phyloP scores from a whole-genome alignment of 2,888 invertebrate genomes.

The Glomeris marginata region DNA sequence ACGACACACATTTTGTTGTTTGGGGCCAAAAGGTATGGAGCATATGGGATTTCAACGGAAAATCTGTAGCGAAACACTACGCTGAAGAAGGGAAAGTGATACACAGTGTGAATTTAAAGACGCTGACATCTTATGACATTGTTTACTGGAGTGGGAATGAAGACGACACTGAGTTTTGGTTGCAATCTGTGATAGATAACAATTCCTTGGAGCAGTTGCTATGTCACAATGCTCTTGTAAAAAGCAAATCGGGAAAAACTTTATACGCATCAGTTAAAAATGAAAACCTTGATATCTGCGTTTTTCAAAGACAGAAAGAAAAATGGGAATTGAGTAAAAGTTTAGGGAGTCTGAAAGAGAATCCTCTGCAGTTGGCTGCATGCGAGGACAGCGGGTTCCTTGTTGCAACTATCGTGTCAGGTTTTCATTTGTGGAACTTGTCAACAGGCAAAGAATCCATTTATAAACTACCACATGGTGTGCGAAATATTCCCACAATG shows the following conservation, averaged over 20 bases:
- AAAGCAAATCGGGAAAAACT: slow-evolving; percentile 47
- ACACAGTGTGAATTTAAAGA: slow-evolving; percentile 42
- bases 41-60: slow-evolving; percentile 41
- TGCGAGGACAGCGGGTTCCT: slow-evolving; percentile 63
- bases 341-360: slow-evolving; percentile 42
- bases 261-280: slow-evolving; percentile 46
- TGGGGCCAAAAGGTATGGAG: slow-evolving; percentile 58
- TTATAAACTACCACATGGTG: slow-evolving; percentile 39
- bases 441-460: slow-evolving; percentile 22
- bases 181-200: slow-evolving; percentile 41
- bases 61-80: slow-evolving; percentile 8
- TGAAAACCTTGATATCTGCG: slow-evolving; percentile 12
- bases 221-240: slow-evolving; percentile 49
- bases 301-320: not conserved
- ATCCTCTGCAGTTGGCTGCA: slow-evolving; percentile 60
- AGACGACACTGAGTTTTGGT: slow-evolving; percentile 46
- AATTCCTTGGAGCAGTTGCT: slow-evolving; percentile 36
- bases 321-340: slow-evolving; percentile 15
- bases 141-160: slow-evolving; percentile 72
- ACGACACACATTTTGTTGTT: slow-evolving; percentile 57
- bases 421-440: slow-evolving; percentile 29
- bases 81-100: slow-evolving; percentile 13
- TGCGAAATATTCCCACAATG: slow-evolving; percentile 81
- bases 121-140: slow-evolving; percentile 38
- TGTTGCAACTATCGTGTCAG: slow-evolving; percentile 40